These are phyloP conservation scores for Drosophila melanica DNA, from an alignment of 1,140 invertebrate species.

Conservation along the genomic window DNA sequence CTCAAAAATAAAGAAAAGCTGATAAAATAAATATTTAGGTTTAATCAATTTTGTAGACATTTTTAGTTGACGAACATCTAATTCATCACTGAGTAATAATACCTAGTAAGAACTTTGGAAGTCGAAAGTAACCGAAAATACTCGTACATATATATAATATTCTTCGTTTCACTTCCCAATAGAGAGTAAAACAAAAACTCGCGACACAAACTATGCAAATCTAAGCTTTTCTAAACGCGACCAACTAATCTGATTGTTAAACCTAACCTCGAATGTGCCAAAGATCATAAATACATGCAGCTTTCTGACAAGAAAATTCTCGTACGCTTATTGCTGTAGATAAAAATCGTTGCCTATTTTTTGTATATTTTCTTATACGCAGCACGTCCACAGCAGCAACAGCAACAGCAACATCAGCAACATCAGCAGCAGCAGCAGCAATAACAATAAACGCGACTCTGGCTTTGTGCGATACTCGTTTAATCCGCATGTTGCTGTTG, in stretches of 20 bases:
- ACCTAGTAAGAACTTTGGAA: too few species aligned
- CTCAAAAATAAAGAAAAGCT: too few species aligned
- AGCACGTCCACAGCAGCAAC: slow-evolving; percentile 4
- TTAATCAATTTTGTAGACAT: too few species aligned
- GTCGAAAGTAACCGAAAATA: too few species aligned
- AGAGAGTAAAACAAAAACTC: too few species aligned
- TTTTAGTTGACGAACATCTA: too few species aligned
- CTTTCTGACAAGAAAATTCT: not conserved
- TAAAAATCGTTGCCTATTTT: slow-evolving; percentile 17
- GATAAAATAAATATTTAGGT: too few species aligned
- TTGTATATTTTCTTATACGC: slow-evolving; percentile 2
- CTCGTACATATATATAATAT: too few species aligned
- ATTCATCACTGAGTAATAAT: too few species aligned
- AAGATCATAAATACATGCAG: slow-evolving; percentile 6
- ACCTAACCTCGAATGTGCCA: not conserved
- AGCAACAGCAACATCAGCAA: not conserved
- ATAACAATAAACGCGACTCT: slow-evolving; percentile 41
- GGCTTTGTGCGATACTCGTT: slow-evolving; percentile 13
- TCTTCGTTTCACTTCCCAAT: too few species aligned
- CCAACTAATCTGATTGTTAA: not conserved
- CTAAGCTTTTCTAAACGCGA: too few species aligned
- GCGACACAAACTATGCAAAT: too few species aligned
- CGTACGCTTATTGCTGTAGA: not conserved
- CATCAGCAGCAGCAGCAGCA: slow-evolving; percentile 4
- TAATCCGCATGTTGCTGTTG: slow-evolving; percentile 27